Percentiles rank a stretch among this genome's conserved stretches.
Conservation (phyloP, 2,888 invertebrate genomes). For the Syrista parreyssii region DNA sequence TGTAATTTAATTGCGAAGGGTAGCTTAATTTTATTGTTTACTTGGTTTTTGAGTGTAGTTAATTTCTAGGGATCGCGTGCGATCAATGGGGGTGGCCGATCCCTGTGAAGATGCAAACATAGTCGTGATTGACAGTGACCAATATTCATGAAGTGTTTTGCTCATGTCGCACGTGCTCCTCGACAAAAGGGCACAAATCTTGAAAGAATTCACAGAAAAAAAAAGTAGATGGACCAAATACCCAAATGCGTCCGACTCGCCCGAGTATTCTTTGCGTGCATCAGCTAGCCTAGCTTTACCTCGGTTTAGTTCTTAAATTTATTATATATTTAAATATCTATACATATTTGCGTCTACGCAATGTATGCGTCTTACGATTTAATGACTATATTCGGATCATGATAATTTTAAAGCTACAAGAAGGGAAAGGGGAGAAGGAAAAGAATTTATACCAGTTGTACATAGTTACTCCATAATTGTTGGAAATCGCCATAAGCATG, state of each 20-base stretch:
- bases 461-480: neutral
- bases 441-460: neutral
- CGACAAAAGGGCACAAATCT: constrained; percentile 42
- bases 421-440: neutral
- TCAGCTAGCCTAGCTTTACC: neutral
- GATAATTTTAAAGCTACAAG: neutral
- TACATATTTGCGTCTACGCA: neutral
- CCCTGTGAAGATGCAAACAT: neutral
- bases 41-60: constrained; percentile 15
- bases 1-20: constrained; percentile 4
- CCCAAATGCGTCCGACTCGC: constrained; percentile 31
- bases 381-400: neutral
- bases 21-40: neutral
- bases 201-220: constrained; percentile 31
- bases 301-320: neutral
- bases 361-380: neutral
- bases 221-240: constrained; percentile 40
- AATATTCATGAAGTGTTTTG: neutral
- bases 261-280: constrained; percentile 27
- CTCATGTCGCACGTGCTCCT: constrained; percentile 30
- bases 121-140: neutral
- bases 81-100: constrained; percentile 6
- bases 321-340: neutral
- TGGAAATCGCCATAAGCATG: neutral
- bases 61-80: constrained; percentile 31